Evolutionary conservation across 2,113 vertebrate genomes (phyloP).

Genomic region (Oreochromis aureus): DNA sequence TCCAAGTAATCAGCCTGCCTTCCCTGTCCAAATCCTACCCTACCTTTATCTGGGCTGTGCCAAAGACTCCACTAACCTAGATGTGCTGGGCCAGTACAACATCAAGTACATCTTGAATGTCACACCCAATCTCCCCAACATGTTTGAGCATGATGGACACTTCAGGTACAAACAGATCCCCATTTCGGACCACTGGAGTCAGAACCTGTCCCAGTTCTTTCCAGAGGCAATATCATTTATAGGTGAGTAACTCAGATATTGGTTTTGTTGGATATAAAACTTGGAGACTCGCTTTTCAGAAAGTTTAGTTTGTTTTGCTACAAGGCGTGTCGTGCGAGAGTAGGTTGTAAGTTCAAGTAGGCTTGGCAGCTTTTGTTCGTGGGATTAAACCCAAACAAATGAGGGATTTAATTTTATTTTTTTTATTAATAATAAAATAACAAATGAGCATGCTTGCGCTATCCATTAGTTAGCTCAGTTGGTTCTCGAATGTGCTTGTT

Average conservation of each 20-base stretch:
- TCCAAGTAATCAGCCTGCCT: constrained; percentile 74
- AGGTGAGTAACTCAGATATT: constrained; percentile 67
- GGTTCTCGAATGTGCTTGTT: neutral
- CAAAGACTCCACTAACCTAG: constrained; percentile 82
- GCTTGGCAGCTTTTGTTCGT: neutral
- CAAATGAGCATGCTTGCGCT: neutral
- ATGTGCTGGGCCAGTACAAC: constrained; percentile 78
- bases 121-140: constrained; percentile 86
- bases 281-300: neutral
- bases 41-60: constrained; percentile 88
- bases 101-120: constrained; percentile 88
- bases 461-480: neutral
- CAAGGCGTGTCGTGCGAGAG: neutral
- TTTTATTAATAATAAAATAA: neutral
- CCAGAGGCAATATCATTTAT: constrained; percentile 87
- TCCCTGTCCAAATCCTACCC: constrained; percentile 86
- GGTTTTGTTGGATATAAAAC: neutral
- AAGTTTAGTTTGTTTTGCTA: neutral
- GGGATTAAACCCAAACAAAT: neutral
- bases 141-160: constrained; percentile 82
- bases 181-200: constrained; percentile 89
- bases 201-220: constrained; percentile 87
- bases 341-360: neutral
- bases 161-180: constrained; percentile 91
- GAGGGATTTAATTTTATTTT: neutral